Base-by-base conservation (phyloP, 2,113 vertebrate genomes). In the Periophthalmus modestus region DNA sequence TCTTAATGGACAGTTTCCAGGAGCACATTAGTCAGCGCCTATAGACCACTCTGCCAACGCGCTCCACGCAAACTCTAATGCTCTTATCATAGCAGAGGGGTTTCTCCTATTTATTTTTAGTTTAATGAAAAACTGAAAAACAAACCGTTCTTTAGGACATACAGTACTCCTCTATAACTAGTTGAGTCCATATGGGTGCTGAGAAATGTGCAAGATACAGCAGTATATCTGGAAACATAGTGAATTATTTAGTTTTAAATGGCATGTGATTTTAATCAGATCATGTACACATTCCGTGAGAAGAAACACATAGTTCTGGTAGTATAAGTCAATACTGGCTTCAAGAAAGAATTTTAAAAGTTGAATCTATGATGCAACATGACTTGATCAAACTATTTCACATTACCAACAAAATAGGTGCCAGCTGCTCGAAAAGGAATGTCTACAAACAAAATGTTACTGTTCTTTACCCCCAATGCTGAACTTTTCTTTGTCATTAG, bases 1-100 rank as follows among this genome's bases (percentile, higher is more conserved):
- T 82, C 57, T 71, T 73, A 11, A 2, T 15, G 46, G 50, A 74
- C 34, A 19, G 55, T 76, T 79, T 78, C 81, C 75, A 57, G 43
- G 19, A 57, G 69, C 23, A 68, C 75, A 66, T 81, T 75, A 58
- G 62, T 75, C 65, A 34, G 55, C 66, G 66, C 66, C 21, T 67
- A 58, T 76, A 59, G 62, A 71, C 52, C 28, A 12, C 28, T 61
- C 12, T 14, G 13, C n/a, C 21, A 59, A 23, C 2, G 2, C 21
- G 9, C 55, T 23, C 59, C 24, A 34, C 28, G 14, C 4, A 62
- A 34, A 34, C 59, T 62, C 13, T 13, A 23, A 19, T 7, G 3
- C 11, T 33, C 52, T 61, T 33, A 61, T 14, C 58, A 61, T 12
- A 13, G 15, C 15, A 62, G 59, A 62, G 13, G 24, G 24, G 15